Conservation (phyloP, 2,888 invertebrate species). For the Aricia artaxerxes region DNA sequence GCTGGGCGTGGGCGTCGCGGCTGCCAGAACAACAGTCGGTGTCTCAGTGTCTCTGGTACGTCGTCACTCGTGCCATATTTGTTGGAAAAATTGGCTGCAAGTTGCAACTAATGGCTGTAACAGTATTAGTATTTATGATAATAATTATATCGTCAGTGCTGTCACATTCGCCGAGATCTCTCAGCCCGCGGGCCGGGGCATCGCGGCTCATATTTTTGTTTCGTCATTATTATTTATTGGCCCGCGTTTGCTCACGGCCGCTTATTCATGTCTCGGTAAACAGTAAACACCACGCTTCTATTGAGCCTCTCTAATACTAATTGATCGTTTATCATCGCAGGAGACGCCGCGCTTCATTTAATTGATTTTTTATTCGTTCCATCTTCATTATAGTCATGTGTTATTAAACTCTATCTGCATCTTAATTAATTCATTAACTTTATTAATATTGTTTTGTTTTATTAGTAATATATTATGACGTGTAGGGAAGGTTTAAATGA, state of each 20-base stretch:
- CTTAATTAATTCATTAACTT: not conserved
- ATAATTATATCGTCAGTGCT: not conserved
- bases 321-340: not conserved
- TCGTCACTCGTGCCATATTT: too few species aligned
- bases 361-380: not conserved
- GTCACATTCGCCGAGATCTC: not conserved
- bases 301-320: not conserved
- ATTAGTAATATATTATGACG: too few species aligned
- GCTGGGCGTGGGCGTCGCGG: not conserved
- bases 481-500: not conserved
- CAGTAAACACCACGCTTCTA: not conserved
- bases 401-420: conserved; percentile 1
- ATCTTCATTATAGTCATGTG: not conserved
- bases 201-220: not conserved
- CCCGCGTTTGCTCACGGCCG: not conserved
- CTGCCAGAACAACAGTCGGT: not conserved
- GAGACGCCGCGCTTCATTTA: not conserved
- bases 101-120: too few species aligned
- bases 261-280: not conserved
- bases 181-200: not conserved
- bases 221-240: not conserved
- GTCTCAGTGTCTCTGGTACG: too few species aligned
- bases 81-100: too few species aligned
- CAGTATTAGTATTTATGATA: too few species aligned
- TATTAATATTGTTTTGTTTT: not conserved